Evolutionary conservation across 2,797 vertebrate species (phyloP).

Genomic region (Trichosurus vulpecula): DNA sequence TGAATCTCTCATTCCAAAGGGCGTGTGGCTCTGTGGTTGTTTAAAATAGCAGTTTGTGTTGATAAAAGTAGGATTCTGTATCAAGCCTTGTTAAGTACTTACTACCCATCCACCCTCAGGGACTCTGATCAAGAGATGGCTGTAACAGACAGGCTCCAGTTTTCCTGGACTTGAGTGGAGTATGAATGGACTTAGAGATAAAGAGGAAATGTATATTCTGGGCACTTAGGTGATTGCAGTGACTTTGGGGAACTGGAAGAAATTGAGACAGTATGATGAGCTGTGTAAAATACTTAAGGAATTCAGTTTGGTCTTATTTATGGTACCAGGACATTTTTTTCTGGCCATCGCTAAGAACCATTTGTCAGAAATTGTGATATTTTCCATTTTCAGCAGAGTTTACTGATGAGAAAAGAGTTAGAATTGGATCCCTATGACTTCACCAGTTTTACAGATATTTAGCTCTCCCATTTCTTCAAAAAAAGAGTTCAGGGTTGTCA

Average conservation of each 20-base stretch:
- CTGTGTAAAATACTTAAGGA: background rate
- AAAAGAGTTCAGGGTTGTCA: background rate
- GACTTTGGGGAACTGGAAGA: background rate
- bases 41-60: conserved; percentile 6
- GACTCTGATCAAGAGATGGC: conserved; percentile 1
- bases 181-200: background rate
- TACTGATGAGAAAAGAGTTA: background rate
- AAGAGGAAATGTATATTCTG: conserved; percentile 13
- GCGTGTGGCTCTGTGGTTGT: background rate
- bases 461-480: background rate
- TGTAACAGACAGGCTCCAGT: background rate
- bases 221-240: background rate
- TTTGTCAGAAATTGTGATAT: background rate
- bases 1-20: background rate
- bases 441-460: background rate
- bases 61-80: background rate
- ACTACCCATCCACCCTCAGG: background rate
- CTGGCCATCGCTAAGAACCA: background rate
- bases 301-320: background rate
- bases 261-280: background rate
- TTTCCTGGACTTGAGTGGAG: background rate
- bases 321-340: conserved; percentile 1
- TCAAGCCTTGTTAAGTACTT: background rate
- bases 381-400: conserved; percentile 7
- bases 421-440: background rate